A percentile compares a stretch with the other conserved stretches of the same genome.
Evolutionary conservation across 2,888 invertebrate species (phyloP).

Genomic region (Apamea sordens): DNA sequence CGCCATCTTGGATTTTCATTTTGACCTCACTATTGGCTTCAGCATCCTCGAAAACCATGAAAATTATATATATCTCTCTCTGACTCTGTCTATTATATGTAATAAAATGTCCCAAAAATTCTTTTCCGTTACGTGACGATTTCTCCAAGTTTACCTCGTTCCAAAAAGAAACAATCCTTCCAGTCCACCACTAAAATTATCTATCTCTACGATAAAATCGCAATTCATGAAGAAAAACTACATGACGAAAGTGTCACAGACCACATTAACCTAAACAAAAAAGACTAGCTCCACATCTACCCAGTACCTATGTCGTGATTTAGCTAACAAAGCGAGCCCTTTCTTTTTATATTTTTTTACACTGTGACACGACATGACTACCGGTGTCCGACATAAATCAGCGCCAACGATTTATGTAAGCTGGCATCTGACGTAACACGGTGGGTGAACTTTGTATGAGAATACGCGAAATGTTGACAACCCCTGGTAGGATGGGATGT

Average conservation of each 20-base stretch:
- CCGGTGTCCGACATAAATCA: slow-evolving; percentile 66
- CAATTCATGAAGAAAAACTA: neutral
- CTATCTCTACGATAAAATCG: neutral
- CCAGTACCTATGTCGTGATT: slow-evolving; percentile 27
- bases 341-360: slow-evolving; percentile 53
- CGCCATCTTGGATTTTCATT: too few species aligned
- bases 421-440: slow-evolving; percentile 48
- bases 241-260: neutral
- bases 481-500: neutral
- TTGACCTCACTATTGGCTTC: too few species aligned
- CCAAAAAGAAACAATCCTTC: neutral
- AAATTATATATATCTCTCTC: neutral
- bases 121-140: too few species aligned
- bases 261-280: slow-evolving; percentile 18
- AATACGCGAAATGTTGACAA: slow-evolving; percentile 24
- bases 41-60: too few species aligned
- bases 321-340: slow-evolving; percentile 46
- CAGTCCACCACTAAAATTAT: neutral
- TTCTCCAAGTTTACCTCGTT: too few species aligned
- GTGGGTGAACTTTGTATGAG: slow-evolving; percentile 33
- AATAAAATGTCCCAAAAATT: too few species aligned
- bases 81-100: too few species aligned
- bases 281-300: slow-evolving; percentile 5
- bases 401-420: slow-evolving; percentile 58
- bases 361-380: slow-evolving; percentile 60